phyloP scores from a whole-genome alignment of 2,113 vertebrate genomes.

The Macrotus californicus region DNA sequence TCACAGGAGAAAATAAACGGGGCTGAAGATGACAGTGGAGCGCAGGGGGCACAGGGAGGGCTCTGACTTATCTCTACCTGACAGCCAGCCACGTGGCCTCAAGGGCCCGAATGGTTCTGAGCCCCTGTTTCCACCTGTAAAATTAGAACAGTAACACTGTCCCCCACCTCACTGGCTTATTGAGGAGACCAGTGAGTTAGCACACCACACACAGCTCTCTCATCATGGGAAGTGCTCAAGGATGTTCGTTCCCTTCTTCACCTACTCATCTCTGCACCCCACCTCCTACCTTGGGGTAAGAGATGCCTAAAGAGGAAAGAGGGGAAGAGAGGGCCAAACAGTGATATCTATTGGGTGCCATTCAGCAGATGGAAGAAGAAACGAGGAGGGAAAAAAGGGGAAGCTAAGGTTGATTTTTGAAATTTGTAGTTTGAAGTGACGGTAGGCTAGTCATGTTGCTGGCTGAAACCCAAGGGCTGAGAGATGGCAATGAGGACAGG shows the following conservation, averaged over 20 bases:
- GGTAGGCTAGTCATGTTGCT: neutral
- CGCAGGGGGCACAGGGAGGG: neutral
- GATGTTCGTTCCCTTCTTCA: neutral
- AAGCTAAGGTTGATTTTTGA: neutral
- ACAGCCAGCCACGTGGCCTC: neutral
- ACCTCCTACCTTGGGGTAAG: neutral
- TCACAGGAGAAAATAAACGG: neutral
- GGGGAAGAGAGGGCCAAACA: too few relatives aligned
- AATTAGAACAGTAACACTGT: neutral
- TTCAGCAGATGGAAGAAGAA: neutral
- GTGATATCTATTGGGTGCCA: neutral
- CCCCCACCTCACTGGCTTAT: neutral
- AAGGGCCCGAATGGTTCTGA: neutral
- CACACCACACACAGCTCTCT: neutral
- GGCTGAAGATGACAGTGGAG: neutral
- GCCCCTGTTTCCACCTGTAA: neutral
- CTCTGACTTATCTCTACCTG: neutral
- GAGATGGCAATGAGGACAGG: neutral
- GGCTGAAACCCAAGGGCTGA: neutral
- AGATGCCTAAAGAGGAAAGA: neutral
- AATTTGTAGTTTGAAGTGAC: neutral
- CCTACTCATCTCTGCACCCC: neutral
- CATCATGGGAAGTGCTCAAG: neutral
- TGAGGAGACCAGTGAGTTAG: neutral
- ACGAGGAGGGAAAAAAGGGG: neutral